phyloP scores from a whole-genome alignment of 2,113 vertebrate species.

The Ceyx margarethae region DNA sequence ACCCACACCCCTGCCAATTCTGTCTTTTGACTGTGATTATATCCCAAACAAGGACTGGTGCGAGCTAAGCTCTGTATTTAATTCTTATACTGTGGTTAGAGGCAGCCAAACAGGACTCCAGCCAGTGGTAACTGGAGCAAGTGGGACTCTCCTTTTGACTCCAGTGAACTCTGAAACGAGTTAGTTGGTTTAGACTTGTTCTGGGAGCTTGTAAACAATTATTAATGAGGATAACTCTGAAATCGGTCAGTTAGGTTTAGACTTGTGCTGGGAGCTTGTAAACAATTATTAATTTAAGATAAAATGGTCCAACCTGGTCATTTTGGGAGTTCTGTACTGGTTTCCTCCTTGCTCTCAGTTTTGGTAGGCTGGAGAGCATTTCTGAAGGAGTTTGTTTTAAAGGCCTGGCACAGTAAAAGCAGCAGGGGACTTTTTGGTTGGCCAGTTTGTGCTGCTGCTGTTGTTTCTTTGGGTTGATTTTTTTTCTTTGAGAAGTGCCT shows the following conservation, averaged over 20 bases:
- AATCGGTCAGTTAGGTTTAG: not conserved
- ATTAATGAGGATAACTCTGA: not conserved
- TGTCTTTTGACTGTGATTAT: constrained; percentile 58
- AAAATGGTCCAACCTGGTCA: not conserved
- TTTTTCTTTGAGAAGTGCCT: not conserved
- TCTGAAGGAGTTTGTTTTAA: not conserved
- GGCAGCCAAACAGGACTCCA: constrained; percentile 17
- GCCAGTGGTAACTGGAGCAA: constrained; percentile 5
- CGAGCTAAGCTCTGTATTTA: constrained; percentile 50
- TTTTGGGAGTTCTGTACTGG: not conserved
- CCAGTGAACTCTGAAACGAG: not conserved
- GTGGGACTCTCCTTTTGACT: not conserved
- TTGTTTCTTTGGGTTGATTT: not conserved
- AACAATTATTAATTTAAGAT: constrained; percentile 24
- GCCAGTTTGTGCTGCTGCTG: not conserved
- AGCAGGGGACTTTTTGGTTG: not conserved
- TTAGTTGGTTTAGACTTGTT: constrained; percentile 19
- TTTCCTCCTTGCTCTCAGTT: not conserved
- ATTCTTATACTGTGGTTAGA: constrained; percentile 62
- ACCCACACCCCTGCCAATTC: constrained; percentile 60
- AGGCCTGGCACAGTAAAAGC: not conserved
- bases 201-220: constrained; percentile 7
- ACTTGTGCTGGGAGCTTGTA: not conserved
- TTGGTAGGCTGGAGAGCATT: not conserved
- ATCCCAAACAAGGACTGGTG: constrained; percentile 54